A percentile compares a stretch with the other conserved stretches of the same genome.
These are phyloP conservation scores for Serinus canaria DNA, from an alignment of 2,113 vertebrate species.

Conservation along the genomic window DNA sequence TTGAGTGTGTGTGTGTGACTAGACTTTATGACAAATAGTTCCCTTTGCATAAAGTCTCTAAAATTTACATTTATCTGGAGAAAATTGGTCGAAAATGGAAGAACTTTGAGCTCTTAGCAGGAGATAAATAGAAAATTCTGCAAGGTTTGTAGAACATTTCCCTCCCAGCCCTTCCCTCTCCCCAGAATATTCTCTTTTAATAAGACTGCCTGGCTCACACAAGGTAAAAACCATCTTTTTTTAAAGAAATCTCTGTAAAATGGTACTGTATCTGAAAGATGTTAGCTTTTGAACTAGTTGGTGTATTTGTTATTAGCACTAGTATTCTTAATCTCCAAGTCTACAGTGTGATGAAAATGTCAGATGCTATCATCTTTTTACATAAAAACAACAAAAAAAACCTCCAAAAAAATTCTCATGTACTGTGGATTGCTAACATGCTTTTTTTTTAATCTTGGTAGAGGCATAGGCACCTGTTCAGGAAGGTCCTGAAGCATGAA, in stretches of 20 bases:
- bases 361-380: conserved; percentile 41
- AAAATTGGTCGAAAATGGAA: not conserved
- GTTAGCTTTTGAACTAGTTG: conserved; percentile 49
- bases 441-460: not conserved
- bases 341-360: conserved; percentile 57
- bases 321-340: conserved; percentile 40
- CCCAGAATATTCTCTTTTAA: conserved; percentile 2
- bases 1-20: conserved; percentile 12
- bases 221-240: conserved; percentile 1
- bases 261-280: conserved; percentile 50
- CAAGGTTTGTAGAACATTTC: conserved; percentile 6
- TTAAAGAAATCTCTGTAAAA: conserved; percentile 9
- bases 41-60: conserved; percentile 55
- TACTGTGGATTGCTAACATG: conserved; percentile 54
- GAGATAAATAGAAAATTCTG: not conserved
- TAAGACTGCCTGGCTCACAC: conserved; percentile 24
- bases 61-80: conserved; percentile 1
- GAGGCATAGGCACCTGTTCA: not conserved
- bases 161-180: not conserved
- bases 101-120: conserved; percentile 14
- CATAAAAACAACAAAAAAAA: conserved; percentile 39
- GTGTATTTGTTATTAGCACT: conserved; percentile 52
- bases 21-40: conserved; percentile 56
- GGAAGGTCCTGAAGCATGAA: conserved; percentile 25
- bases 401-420: not conserved